phyloP scores from a whole-genome alignment of 1,140 invertebrate species.

The Trichoplusia ni region DNA sequence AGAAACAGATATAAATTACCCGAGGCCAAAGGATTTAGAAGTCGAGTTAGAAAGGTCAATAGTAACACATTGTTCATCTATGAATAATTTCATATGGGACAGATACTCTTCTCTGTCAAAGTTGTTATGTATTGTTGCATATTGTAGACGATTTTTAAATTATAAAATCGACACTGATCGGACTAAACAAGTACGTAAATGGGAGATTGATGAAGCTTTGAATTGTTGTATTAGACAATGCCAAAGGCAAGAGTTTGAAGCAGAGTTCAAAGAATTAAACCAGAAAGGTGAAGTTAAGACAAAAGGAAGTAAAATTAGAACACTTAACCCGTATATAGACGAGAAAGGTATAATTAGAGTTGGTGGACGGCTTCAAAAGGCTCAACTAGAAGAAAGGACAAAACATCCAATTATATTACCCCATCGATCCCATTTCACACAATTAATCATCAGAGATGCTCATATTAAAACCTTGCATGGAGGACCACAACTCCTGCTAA shows the following conservation, averaged over 20 bases:
- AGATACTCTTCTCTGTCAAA: no score
- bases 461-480: slow-evolving; percentile 16
- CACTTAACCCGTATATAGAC: slow-evolving; percentile 1
- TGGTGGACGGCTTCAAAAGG: not conserved
- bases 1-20: not conserved
- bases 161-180: not conserved
- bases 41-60: no score
- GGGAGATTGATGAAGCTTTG: not conserved
- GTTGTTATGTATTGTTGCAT: not conserved
- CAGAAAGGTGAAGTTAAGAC: not conserved
- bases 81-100: no score
- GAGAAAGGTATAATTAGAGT: not conserved
- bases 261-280: not conserved
- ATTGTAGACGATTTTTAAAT: not conserved
- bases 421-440: not conserved
- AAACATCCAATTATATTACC: slow-evolving; percentile 12
- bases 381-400: not conserved
- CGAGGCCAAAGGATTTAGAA: not conserved
- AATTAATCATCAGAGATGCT: not conserved
- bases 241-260: not conserved
- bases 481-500: not conserved
- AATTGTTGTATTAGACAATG: not conserved
- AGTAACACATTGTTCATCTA: no score
- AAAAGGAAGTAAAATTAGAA: not conserved
- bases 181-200: not conserved